Conservation (phyloP, 1,140 invertebrate species). For the Meteorus sp. region DNA sequence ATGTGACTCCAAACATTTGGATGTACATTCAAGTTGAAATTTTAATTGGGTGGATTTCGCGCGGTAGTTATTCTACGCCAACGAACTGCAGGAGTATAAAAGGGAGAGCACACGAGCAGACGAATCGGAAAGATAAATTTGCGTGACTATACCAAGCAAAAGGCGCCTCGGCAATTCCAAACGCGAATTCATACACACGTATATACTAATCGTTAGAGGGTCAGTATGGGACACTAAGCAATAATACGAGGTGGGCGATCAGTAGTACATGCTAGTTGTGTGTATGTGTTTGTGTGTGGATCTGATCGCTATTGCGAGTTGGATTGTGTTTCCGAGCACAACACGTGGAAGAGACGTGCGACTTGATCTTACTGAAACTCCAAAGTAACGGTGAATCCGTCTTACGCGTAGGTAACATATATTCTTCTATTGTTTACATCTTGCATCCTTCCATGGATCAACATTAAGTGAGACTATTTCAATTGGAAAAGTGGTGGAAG, state of each 20-base stretch:
- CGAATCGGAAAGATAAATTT: background rate
- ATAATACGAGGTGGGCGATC: background rate
- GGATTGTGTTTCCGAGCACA: too few species aligned
- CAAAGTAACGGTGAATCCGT: slow-evolving; percentile 16
- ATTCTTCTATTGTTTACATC: slow-evolving; percentile 16
- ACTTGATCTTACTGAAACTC: slow-evolving; percentile 19
- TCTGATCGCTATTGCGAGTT: too few species aligned
- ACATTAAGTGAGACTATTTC: too few species aligned
- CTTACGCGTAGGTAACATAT: slow-evolving; percentile 11
- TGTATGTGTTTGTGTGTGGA: slow-evolving; percentile 4
- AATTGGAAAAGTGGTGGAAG: too few species aligned
- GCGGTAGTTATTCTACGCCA: too few species aligned
- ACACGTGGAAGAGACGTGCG: too few species aligned
- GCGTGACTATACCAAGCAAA: background rate
- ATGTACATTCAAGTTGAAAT: too few species aligned
- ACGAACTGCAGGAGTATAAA: too few species aligned
- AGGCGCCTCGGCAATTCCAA: slow-evolving; percentile 10
- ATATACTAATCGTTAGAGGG: slow-evolving; percentile 20
- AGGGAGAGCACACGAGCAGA: too few species aligned
- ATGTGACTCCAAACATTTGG: too few species aligned
- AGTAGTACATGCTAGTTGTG: background rate
- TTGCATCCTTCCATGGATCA: slow-evolving; percentile 3
- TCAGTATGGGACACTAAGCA: background rate
- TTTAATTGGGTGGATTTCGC: too few species aligned
- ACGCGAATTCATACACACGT: slow-evolving; percentile 19